Evolutionary conservation across 2,888 invertebrate species (phyloP), one percentile per base, ranked within the genome.

Genomic region (Acrobasis repandana): DNA sequence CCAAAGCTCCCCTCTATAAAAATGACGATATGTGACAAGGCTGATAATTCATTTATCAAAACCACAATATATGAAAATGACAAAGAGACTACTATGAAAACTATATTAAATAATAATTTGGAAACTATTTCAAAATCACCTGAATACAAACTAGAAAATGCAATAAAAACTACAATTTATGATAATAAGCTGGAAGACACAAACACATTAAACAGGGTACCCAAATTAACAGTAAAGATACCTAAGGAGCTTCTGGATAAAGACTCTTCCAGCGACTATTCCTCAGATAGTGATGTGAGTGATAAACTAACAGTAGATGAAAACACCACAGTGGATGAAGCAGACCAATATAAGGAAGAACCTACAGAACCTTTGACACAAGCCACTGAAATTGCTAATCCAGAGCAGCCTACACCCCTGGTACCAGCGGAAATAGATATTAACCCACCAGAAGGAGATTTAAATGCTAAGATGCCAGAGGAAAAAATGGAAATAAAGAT

Each of bases 171-270:
- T 18, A 92, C 91, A 65, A 92, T 91, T 71, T 92, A 91, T 80
- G 92, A 92, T 75, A 91, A 90, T 67, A 90, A 89, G 70, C 74
- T 86, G 64, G 89, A 90, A 67, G 86, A 88, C 70, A 75, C 80
- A 50, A 90, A 88, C 69, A 86, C 89, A 71, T 77, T 92, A 61
- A 92, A 92, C 78, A 94, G 93, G 83, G 94, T 95, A 67, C 95
- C 95, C 70, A 95, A 95, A 83, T 86, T 95, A 60, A 95, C 95
- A 67, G 89, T 95, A 28, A 94, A 95, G 80, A 93, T 94, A 68
- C 94, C 94, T 52, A 94, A 94, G 79, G 93, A 94, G 73, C 93
- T 93, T 64, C 77, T 90, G 64, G 93, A 92, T 69, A 92, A 90
- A 76, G 88, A 90, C 75, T 91, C 92, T 60, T 92, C 93, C 34